Conservation (phyloP, 2,797 vertebrate species). For the Sparus aurata region DNA sequence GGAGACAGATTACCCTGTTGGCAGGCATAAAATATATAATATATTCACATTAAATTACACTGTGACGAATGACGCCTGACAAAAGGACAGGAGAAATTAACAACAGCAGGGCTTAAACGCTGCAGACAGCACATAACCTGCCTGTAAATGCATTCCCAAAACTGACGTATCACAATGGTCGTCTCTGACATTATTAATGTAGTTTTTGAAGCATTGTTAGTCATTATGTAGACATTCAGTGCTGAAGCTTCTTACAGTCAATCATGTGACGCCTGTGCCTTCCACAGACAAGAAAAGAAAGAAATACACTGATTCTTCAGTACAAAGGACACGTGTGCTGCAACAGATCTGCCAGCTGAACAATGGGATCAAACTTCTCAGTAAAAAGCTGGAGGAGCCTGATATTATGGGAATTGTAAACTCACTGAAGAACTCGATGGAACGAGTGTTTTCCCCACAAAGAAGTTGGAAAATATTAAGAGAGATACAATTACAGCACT, state of each 20-base stretch:
- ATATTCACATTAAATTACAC: too few relatives aligned
- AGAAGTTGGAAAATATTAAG: constrained; percentile 28
- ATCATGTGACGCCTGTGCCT: not conserved
- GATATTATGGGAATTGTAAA: constrained; percentile 9
- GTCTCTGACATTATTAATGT: not conserved
- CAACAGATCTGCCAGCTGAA: constrained; percentile 35
- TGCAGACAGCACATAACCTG: not conserved
- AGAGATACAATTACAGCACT: constrained; percentile 19
- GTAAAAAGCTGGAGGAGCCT: constrained; percentile 14
- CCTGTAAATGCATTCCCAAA: not conserved
- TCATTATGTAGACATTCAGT: not conserved
- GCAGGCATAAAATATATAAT: too few relatives aligned
- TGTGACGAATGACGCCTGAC: not conserved
- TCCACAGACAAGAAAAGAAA: constrained; percentile 17
- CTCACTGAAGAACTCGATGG: constrained; percentile 1
- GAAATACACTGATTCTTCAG: constrained; percentile 13
- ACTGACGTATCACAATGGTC: not conserved
- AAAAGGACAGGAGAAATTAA: not conserved
- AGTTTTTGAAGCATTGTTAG: constrained; percentile 3
- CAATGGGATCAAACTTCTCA: constrained; percentile 37
- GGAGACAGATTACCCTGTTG: too few relatives aligned
- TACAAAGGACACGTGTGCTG: constrained; percentile 40
- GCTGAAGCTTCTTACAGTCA: constrained; percentile 20
- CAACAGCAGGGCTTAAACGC: not conserved
- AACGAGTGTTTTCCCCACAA: constrained; percentile 12